Evolutionary conservation across 2,797 vertebrate genomes (phyloP).

Genomic region (Micropoecilia bifurca): DNA sequence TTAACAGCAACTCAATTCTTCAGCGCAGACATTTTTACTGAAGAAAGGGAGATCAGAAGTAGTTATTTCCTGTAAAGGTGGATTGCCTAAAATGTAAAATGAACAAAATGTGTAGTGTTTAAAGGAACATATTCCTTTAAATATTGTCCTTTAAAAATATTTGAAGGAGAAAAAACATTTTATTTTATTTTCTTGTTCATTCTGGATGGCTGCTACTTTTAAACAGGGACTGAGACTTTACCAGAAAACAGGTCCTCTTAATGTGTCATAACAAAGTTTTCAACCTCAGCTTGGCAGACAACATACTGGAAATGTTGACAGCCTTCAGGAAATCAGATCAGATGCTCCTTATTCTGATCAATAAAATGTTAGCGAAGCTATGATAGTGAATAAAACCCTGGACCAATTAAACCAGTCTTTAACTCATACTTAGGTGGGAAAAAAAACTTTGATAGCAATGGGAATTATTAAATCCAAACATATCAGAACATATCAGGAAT

Average conservation of each 20-base stretch:
- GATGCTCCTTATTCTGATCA: background rate
- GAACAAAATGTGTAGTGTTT: background rate
- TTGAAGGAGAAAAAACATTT: too few species aligned
- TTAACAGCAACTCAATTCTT: background rate
- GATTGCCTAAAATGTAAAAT: background rate
- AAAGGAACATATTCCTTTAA: background rate
- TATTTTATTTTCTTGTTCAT: background rate
- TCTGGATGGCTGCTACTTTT: background rate
- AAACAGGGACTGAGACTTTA: background rate
- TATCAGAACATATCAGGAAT: constrained; percentile 44
- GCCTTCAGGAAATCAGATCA: background rate
- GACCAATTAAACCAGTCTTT: constrained; percentile 8
- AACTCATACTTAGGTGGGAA: constrained; percentile 11
- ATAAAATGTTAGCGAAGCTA: constrained; percentile 12
- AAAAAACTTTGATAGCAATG: constrained; percentile 12
- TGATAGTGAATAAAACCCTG: background rate
- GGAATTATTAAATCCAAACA: constrained; percentile 10
- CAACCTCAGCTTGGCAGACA: background rate
- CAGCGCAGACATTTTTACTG: background rate
- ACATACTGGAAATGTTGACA: background rate
- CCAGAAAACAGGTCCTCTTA: background rate
- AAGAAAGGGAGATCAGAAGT: background rate
- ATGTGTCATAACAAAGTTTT: background rate
- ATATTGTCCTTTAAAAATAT: too few species aligned
- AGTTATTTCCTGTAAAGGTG: background rate